phyloP scores from a whole-genome alignment of 2,888 invertebrate genomes.

The Lutraria lutraria region DNA sequence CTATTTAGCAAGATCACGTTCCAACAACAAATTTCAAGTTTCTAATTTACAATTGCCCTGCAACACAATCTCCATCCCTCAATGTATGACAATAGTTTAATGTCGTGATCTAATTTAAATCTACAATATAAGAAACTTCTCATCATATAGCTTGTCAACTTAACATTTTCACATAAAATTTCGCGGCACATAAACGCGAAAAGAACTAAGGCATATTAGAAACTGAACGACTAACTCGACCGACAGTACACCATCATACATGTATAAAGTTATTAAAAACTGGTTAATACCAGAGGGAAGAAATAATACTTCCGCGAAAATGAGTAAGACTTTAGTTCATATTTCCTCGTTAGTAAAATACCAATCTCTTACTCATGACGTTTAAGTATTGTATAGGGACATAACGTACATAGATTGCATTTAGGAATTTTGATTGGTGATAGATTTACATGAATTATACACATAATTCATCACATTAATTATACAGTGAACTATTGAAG shows the following conservation, averaged over 20 bases:
- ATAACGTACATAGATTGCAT: background rate
- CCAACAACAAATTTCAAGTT: slow-evolving; percentile 10
- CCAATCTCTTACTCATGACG: background rate
- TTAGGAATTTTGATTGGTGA: background rate
- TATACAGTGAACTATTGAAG: no score
- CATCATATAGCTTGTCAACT: slow-evolving; percentile 6
- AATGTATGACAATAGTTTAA: slow-evolving; percentile 1
- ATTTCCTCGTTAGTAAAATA: slow-evolving; percentile 17
- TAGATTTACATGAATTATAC: background rate
- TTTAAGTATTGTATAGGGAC: background rate
- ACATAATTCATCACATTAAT: background rate
- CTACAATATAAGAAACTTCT: background rate
- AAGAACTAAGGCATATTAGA: background rate
- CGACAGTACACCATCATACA: background rate
- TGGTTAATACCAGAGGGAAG: background rate
- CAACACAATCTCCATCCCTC: background rate
- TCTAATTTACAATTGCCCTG: background rate
- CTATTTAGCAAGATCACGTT: background rate
- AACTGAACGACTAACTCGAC: background rate
- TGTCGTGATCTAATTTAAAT: slow-evolving; percentile 11
- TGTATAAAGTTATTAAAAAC: slow-evolving; percentile 5
- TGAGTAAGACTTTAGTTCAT: background rate
- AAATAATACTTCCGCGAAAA: slow-evolving; percentile 5
- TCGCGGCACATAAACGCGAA: background rate
- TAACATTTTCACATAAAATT: background rate